A percentile compares a stretch with the other conserved stretches of the same genome.
These are phyloP conservation scores for Drosophila kohkoa DNA, from an alignment of 1,140 invertebrate genomes.

Conservation along the genomic window DNA sequence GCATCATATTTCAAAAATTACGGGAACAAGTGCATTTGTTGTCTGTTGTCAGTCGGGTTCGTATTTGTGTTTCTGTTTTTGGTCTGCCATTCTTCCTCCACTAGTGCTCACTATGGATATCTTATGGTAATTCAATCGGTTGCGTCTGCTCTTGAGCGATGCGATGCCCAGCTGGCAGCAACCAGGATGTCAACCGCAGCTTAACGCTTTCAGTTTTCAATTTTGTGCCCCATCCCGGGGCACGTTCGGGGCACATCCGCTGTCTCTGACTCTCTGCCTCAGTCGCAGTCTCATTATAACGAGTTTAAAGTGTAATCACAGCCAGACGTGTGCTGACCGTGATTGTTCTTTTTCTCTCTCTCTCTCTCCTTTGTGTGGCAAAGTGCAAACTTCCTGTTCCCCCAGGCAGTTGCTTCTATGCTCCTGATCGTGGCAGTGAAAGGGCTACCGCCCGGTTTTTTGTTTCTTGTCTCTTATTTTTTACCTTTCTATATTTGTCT, in stretches of 20 bases:
- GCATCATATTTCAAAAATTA: slow-evolving; percentile 75
- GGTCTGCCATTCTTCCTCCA: slow-evolving; percentile 28
- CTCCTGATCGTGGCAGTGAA: slow-evolving; percentile 52
- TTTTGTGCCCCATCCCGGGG: slow-evolving; percentile 30
- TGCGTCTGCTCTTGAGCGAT: slow-evolving; percentile 48
- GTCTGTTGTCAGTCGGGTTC: slow-evolving; percentile 30
- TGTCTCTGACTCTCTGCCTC: slow-evolving; percentile 19
- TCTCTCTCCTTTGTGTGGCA: slow-evolving; percentile 16
- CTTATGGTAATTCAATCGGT: slow-evolving; percentile 67
- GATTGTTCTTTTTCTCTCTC: slow-evolving; percentile 9
- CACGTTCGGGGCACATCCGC: slow-evolving; percentile 72
- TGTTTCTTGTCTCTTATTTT: no score
- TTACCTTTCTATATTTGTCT: slow-evolving; percentile 63
- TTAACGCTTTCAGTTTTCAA: slow-evolving; percentile 31
- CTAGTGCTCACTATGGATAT: not conserved
- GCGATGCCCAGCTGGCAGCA: slow-evolving; percentile 67
- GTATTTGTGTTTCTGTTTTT: slow-evolving; percentile 32
- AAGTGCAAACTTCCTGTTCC: slow-evolving; percentile 69
- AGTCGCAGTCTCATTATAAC: slow-evolving; percentile 72
- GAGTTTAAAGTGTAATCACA: slow-evolving; percentile 79
- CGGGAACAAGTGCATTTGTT: slow-evolving; percentile 71
- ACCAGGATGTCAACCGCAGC: slow-evolving; percentile 78
- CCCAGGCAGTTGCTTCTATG: slow-evolving; percentile 15
- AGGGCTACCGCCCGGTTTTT: slow-evolving; percentile 54
- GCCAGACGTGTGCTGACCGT: slow-evolving; percentile 37